Percentiles rank a stretch among this genome's conserved stretches.
Evolutionary conservation across 37 sponge, comb jelly and placozoan species (phyloP).

Genomic region (Oscarella lobularis): DNA sequence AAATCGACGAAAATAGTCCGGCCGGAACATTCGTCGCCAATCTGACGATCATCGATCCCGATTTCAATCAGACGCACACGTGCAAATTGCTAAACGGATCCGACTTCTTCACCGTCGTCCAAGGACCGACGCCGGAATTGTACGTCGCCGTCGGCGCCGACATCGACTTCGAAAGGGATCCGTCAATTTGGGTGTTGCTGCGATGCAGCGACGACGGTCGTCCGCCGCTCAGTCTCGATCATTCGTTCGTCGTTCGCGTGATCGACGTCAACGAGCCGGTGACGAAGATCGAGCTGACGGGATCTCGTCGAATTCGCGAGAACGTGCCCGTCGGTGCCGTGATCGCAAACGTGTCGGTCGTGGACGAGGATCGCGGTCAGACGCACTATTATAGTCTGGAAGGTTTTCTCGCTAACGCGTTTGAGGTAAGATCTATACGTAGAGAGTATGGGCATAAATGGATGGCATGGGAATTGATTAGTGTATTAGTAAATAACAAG

Average conservation of each 20-base stretch:
- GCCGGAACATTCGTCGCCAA: not conserved
- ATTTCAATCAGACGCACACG: not conserved
- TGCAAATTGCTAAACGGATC: not conserved
- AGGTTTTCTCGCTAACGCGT: too few species aligned
- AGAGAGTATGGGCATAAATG: too few species aligned
- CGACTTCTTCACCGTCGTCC: not conserved
- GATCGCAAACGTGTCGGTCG: not conserved
- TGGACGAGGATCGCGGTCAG: conserved; percentile 4
- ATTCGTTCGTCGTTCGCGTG: not conserved
- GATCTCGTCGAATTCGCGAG: not conserved
- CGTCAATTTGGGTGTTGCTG: not conserved
- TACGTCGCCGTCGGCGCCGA: not conserved
- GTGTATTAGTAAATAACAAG: too few species aligned
- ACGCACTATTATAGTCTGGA: not conserved
- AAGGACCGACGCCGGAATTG: not conserved
- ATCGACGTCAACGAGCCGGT: not conserved
- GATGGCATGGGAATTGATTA: too few species aligned
- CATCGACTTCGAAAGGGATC: conserved; percentile 1
- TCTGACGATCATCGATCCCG: not conserved
- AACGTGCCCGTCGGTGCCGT: not conserved
- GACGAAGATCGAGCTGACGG: not conserved
- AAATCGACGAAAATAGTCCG: not conserved
- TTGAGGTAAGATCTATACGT: too few species aligned
- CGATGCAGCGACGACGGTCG: not conserved
- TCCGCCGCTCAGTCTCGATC: not conserved